phyloP scores from a whole-genome alignment of 2,113 vertebrate species.

The Anguilla japonica region DNA sequence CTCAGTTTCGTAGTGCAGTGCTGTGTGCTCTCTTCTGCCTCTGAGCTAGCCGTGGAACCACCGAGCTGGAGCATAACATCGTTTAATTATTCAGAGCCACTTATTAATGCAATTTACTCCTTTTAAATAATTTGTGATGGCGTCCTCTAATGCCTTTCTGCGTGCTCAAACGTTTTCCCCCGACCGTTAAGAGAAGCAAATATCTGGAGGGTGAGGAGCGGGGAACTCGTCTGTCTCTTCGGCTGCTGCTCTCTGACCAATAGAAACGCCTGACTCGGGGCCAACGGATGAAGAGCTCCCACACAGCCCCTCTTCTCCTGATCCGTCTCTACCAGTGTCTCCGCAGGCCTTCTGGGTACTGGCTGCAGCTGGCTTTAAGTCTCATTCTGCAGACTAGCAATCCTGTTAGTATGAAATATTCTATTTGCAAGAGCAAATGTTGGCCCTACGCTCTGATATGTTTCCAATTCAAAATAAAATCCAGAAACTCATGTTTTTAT shows the following conservation, averaged over 20 bases:
- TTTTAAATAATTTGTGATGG: conserved; percentile 8
- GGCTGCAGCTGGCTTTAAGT: background rate
- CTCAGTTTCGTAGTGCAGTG: background rate
- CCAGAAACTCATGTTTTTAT: conserved; percentile 4
- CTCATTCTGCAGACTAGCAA: background rate
- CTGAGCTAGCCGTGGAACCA: background rate
- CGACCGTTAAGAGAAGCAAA: background rate
- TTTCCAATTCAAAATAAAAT: background rate
- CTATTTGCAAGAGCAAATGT: background rate
- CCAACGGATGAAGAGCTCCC: background rate
- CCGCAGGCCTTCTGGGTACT: background rate
- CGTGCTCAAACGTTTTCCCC: background rate
- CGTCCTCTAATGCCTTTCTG: background rate
- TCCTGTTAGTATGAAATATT: background rate
- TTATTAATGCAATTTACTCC: conserved; percentile 7
- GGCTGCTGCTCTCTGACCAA: background rate
- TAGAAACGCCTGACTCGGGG: background rate
- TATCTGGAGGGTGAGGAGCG: background rate
- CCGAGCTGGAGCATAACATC: background rate
- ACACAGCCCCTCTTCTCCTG: background rate
- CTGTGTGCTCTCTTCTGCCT: background rate
- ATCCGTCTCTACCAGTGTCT: background rate
- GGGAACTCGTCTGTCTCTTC: background rate
- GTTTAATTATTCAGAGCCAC: conserved; percentile 1
- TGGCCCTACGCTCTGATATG: background rate